Percentiles rank a stretch among this genome's conserved stretches.
phyloP scores from a whole-genome alignment of 2,113 vertebrate genomes.

The Cyanoderma ruficeps region DNA sequence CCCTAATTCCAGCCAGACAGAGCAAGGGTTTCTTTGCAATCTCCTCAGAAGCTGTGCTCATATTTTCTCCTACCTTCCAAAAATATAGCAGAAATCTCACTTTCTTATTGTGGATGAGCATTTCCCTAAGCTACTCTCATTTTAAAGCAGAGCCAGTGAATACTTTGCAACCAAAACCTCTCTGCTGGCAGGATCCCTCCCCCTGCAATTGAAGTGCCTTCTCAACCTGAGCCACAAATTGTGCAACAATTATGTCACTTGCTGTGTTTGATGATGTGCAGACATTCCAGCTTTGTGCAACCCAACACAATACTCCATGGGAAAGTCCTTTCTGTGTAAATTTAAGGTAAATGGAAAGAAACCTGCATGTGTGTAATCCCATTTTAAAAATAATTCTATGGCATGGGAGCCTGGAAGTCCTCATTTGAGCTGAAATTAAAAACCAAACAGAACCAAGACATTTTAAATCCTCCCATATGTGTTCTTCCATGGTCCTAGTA shows the following conservation, averaged over 20 bases:
- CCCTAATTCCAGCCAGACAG: not conserved
- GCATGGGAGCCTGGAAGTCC: not conserved
- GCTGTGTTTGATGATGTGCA: not conserved
- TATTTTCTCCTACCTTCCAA: not conserved
- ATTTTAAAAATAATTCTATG: not conserved
- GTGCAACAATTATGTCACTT: not conserved
- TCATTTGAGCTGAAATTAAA: not conserved
- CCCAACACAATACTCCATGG: not conserved
- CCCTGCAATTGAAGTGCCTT: not conserved
- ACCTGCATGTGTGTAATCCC: not conserved
- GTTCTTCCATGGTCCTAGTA: not conserved
- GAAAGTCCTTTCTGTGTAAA: not conserved
- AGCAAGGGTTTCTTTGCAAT: not conserved
- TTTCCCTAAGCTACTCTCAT: not conserved
- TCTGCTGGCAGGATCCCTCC: not conserved
- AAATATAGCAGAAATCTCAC: not conserved
- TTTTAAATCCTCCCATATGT: not conserved
- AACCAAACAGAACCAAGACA: not conserved
- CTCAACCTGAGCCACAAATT: not conserved
- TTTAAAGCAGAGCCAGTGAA: not conserved
- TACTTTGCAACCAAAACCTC: not conserved
- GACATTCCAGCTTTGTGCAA: not conserved
- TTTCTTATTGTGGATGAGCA: not conserved
- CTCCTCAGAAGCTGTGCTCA: not conserved
- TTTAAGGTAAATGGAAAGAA: not conserved